These are phyloP conservation scores for Drosophila chauvacae DNA, from an alignment of 1,140 invertebrate species.

Conservation along the genomic window DNA sequence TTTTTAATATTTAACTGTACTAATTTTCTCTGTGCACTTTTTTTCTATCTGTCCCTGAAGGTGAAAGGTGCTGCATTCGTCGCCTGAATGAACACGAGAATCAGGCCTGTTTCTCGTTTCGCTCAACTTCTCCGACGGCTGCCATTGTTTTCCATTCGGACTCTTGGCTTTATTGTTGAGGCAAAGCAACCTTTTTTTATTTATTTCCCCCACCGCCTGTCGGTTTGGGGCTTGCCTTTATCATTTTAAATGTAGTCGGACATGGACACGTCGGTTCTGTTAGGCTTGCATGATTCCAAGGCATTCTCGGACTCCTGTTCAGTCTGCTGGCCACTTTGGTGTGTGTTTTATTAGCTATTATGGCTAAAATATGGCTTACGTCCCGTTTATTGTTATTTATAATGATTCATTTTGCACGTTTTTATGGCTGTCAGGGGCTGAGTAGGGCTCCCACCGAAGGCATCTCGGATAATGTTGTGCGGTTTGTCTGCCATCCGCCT, in stretches of 20 bases:
- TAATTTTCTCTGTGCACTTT: not conserved
- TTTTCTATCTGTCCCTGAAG: constrained; percentile 40
- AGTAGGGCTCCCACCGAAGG: constrained; percentile 42
- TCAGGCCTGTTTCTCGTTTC: constrained; percentile 36
- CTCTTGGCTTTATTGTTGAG: constrained; percentile 47
- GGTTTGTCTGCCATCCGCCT: constrained; percentile 52
- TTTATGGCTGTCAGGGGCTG: constrained; percentile 70
- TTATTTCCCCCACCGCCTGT: constrained; percentile 27
- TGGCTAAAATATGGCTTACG: constrained; percentile 78
- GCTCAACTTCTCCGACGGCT: constrained; percentile 11
- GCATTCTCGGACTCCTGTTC: constrained; percentile 30
- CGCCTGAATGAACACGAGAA: constrained; percentile 56
- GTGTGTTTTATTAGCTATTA: constrained; percentile 81
- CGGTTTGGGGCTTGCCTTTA: constrained; percentile 60
- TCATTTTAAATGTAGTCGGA: constrained; percentile 75
- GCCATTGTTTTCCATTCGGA: constrained; percentile 49
- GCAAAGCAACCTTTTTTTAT: constrained; percentile 43
- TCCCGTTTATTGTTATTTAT: constrained; percentile 80
- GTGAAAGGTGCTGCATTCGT: constrained; percentile 51
- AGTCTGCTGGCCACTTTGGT: constrained; percentile 58
- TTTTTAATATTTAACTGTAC: not conserved
- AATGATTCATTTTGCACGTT: constrained; percentile 79
- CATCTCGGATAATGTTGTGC: constrained; percentile 47
- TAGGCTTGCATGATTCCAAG: constrained; percentile 71
- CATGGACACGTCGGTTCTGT: constrained; percentile 66